phyloP scores from a whole-genome alignment of 2,113 vertebrate genomes.

The Lanius ludovicianus region DNA sequence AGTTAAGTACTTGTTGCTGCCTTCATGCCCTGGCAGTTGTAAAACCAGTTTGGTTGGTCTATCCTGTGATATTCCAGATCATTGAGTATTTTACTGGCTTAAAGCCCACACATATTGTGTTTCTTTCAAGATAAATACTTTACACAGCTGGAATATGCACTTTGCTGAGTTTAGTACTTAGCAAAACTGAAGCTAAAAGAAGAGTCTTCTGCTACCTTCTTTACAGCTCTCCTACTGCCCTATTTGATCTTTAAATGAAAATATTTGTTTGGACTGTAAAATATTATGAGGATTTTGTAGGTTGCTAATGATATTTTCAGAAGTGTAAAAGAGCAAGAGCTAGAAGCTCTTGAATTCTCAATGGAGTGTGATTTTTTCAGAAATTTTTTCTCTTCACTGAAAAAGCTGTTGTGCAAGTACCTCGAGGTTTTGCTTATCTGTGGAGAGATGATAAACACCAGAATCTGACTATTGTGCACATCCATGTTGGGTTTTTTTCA shows the following conservation, averaged over 20 bases:
- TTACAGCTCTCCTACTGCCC: background rate
- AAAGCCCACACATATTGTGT: background rate
- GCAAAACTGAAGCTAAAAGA: background rate
- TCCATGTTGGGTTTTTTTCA: background rate
- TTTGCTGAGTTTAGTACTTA: background rate
- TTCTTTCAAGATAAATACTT: background rate
- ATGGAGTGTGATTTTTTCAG: background rate
- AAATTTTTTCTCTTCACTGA: background rate
- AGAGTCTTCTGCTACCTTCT: background rate
- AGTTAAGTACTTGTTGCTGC: background rate
- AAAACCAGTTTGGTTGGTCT: background rate
- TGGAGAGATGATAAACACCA: background rate
- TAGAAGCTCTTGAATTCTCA: background rate
- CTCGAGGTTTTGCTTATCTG: background rate
- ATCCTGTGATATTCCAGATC: background rate
- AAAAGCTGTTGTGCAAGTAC: background rate
- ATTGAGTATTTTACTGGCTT: background rate
- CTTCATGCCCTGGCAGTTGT: background rate
- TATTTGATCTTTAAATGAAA: background rate
- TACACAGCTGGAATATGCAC: background rate
- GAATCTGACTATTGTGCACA: background rate
- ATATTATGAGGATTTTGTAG: background rate
- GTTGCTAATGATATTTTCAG: background rate
- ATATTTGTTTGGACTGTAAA: background rate
- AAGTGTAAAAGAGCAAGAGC: background rate